phyloP scores from a whole-genome alignment of 1,140 invertebrate genomes.

The Orchestia grillus region DNA sequence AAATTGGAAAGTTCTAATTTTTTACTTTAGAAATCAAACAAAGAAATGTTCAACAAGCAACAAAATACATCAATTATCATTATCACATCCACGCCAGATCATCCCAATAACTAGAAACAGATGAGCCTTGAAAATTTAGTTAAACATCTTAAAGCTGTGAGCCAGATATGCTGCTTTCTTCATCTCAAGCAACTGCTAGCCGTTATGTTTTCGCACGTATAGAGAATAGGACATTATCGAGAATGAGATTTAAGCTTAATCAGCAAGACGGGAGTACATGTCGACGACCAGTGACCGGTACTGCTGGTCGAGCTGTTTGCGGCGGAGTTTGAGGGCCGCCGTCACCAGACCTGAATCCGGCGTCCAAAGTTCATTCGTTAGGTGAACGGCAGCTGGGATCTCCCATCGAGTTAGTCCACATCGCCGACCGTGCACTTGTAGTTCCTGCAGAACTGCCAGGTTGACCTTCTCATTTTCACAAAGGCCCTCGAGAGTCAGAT shows the following conservation, averaged over 20 bases:
- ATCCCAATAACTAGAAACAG: neutral
- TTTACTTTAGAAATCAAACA: too few species aligned
- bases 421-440: constrained; percentile 85
- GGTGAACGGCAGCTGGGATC: constrained; percentile 72
- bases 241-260: neutral
- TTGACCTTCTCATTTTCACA: constrained; percentile 82
- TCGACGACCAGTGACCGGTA: constrained; percentile 72
- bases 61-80: neutral
- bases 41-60: neutral
- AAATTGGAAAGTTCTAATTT: too few species aligned
- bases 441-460: constrained; percentile 82
- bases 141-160: neutral
- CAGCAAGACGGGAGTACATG: constrained; percentile 71
- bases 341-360: constrained; percentile 75
- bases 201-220: neutral
- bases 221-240: neutral
- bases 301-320: constrained; percentile 74
- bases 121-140: neutral
- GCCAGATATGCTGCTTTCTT: neutral
- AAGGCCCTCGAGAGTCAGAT: constrained; percentile 79
- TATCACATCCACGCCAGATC: neutral
- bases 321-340: constrained; percentile 75
- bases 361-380: constrained; percentile 73
- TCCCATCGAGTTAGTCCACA: constrained; percentile 76
- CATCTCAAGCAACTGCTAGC: neutral